These are phyloP conservation scores for Crossaster papposus DNA, from an alignment of 53 echinoderm and acorn worm species.

Conservation along the genomic window DNA sequence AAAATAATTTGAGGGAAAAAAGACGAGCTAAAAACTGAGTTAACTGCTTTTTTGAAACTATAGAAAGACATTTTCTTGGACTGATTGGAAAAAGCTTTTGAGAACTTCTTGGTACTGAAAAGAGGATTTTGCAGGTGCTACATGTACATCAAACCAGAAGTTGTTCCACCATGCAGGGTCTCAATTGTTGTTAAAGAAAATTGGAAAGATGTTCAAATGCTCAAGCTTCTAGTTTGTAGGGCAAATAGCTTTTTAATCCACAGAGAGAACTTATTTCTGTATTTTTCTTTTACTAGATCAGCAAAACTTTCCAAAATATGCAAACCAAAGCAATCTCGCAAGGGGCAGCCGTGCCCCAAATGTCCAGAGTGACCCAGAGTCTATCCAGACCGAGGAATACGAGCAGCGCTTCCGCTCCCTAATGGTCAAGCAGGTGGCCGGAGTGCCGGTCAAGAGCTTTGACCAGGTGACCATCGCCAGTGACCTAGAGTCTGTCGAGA, in stretches of 20 bases:
- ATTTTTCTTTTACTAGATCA: constrained; percentile 2
- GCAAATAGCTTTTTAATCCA: too few relatives aligned
- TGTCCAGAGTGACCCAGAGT: constrained; percentile 83
- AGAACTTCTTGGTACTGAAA: too few relatives aligned
- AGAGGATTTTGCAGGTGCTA: too few relatives aligned
- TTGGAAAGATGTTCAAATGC: background rate
- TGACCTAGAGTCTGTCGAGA: constrained; percentile 93
- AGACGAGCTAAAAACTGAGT: too few relatives aligned
- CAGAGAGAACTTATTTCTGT: background rate
- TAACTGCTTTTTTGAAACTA: too few relatives aligned
- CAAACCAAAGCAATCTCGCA: constrained; percentile 18
- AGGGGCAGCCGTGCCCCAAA: background rate
- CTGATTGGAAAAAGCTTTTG: too few relatives aligned
- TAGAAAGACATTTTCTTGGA: too few relatives aligned
- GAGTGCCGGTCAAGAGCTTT: constrained; percentile 85
- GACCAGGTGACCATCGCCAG: constrained; percentile 85
- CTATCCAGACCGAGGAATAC: constrained; percentile 93
- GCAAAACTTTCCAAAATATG: constrained; percentile 33
- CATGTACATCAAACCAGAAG: too few relatives aligned
- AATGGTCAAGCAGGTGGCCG: constrained; percentile 93
- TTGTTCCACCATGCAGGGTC: too few relatives aligned
- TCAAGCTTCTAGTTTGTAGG: background rate
- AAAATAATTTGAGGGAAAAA: too few relatives aligned
- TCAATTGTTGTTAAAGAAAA: background rate
- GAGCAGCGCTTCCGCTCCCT: constrained; percentile 84